These are phyloP conservation scores for Valencia hispanica DNA, from an alignment of 2,797 vertebrate species.

Conservation along the genomic window DNA sequence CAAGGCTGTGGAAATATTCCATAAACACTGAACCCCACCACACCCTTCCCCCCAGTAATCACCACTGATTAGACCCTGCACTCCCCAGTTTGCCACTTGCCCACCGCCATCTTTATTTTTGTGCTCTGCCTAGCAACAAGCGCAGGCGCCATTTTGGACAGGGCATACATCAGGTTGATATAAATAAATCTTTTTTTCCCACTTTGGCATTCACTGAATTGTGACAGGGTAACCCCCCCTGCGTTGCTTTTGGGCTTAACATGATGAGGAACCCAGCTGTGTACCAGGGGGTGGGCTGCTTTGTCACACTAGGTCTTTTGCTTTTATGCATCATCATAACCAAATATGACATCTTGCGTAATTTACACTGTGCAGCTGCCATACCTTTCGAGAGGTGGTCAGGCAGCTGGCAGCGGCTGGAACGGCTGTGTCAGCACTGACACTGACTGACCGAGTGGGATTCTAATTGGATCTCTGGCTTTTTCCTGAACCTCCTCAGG, in stretches of 20 bases:
- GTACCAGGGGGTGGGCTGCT: constrained; percentile 62
- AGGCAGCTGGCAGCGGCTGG: constrained; percentile 9
- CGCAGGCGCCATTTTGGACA: constrained; percentile 70
- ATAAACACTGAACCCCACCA: constrained; percentile 66
- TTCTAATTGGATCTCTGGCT: constrained; percentile 80
- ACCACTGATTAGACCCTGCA: constrained; percentile 70
- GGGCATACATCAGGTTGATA: constrained; percentile 62
- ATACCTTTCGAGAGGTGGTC: constrained; percentile 36
- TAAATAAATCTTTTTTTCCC: constrained; percentile 65
- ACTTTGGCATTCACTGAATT: constrained; percentile 53
- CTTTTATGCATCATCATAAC: constrained; percentile 74
- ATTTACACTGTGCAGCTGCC: constrained; percentile 48
- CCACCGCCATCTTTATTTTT: constrained; percentile 73
- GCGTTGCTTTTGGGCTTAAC: constrained; percentile 56
- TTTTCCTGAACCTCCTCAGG: constrained; percentile 64
- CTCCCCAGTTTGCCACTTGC: constrained; percentile 72
- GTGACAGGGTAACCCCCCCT: constrained; percentile 25
- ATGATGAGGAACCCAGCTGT: constrained; percentile 60
- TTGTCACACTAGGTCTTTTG: constrained; percentile 63
- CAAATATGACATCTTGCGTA: constrained; percentile 69
- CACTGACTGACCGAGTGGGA: constrained; percentile 66
- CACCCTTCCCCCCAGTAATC: constrained; percentile 69
- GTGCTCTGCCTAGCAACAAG: constrained; percentile 83
- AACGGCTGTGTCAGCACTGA: constrained; percentile 61
- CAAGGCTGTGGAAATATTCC: constrained; percentile 54